A percentile compares a stretch with the other conserved stretches of the same genome.
Evolutionary conservation across 2,888 invertebrate species (phyloP).

Genomic region (Opisthograptis luteolata): DNA sequence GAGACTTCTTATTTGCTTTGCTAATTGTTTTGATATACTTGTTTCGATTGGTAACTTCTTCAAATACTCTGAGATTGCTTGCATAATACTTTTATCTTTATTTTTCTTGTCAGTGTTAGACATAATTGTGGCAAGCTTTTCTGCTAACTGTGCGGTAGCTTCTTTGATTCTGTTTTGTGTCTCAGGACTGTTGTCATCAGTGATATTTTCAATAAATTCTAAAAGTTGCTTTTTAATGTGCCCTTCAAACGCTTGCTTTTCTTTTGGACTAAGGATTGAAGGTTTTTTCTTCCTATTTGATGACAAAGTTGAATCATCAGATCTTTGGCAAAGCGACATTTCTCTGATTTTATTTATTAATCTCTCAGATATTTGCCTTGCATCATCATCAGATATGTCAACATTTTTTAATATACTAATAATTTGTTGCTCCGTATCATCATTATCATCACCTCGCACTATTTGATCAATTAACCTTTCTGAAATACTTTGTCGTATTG

Average conservation of each 20-base stretch:
- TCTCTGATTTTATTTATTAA: slow-evolving; percentile 29
- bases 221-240: slow-evolving; percentile 30
- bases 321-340: slow-evolving; percentile 12
- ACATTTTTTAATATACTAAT: slow-evolving; percentile 29
- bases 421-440: slow-evolving; percentile 25
- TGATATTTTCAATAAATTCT: slow-evolving; percentile 35
- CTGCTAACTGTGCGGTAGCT: slow-evolving; percentile 27
- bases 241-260: slow-evolving; percentile 25
- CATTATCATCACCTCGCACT: slow-evolving; percentile 24
- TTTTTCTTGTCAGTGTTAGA: slow-evolving; percentile 22
- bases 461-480: slow-evolving; percentile 36
- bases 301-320: slow-evolving; percentile 10
- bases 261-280: background rate
- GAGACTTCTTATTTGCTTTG: slow-evolving; percentile 25
- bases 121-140: slow-evolving; percentile 31
- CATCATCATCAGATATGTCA: slow-evolving; percentile 30
- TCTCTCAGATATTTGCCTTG: slow-evolving; percentile 25
- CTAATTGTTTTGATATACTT: slow-evolving; percentile 23
- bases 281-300: background rate
- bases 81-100: slow-evolving; percentile 30
- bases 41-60: slow-evolving; percentile 20
- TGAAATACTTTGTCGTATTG: slow-evolving; percentile 31
- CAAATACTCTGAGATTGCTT: slow-evolving; percentile 30
- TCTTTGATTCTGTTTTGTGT: slow-evolving; percentile 24
- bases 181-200: slow-evolving; percentile 16